These are phyloP conservation scores for Rhabdomys pumilio DNA, from an alignment of 2,797 vertebrate genomes.

Conservation along the genomic window DNA sequence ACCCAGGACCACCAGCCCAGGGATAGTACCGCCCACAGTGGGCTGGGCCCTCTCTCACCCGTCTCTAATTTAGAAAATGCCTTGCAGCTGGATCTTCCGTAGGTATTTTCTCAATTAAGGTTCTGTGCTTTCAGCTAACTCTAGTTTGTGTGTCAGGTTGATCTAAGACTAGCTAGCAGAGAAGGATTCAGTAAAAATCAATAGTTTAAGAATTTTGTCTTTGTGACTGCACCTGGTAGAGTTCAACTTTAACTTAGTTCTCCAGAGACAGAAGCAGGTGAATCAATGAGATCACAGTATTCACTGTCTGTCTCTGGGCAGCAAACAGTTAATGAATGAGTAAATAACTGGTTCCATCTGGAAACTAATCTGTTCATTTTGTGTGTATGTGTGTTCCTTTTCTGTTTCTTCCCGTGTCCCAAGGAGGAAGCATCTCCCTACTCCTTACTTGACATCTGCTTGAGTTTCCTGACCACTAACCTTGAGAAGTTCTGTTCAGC, in stretches of 20 bases:
- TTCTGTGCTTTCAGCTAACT: neutral
- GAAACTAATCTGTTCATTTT: constrained; percentile 66
- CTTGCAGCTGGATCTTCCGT: neutral
- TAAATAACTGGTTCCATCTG: constrained; percentile 61
- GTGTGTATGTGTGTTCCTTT: constrained; percentile 49
- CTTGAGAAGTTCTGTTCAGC: constrained; percentile 96
- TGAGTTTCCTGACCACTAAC: constrained; percentile 96
- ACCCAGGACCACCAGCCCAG: neutral
- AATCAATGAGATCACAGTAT: neutral
- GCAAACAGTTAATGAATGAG: constrained; percentile 18
- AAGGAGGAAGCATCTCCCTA: constrained; percentile 97
- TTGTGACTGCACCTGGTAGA: neutral
- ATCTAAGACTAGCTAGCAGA: neutral
- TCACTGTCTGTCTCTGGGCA: neutral
- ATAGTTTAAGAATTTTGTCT: constrained; percentile 38
- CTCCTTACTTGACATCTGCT: constrained; percentile 96
- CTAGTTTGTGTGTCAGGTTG: neutral
- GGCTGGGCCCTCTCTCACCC: neutral
- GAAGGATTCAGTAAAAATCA: neutral
- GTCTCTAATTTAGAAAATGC: neutral
- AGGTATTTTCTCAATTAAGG: neutral
- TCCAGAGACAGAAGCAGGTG: neutral
- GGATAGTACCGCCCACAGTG: neutral
- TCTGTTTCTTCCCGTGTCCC: constrained; percentile 68
- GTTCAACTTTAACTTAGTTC: neutral